These are phyloP conservation scores for Psophia crepitans DNA, from an alignment of 2,113 vertebrate genomes.

Conservation along the genomic window DNA sequence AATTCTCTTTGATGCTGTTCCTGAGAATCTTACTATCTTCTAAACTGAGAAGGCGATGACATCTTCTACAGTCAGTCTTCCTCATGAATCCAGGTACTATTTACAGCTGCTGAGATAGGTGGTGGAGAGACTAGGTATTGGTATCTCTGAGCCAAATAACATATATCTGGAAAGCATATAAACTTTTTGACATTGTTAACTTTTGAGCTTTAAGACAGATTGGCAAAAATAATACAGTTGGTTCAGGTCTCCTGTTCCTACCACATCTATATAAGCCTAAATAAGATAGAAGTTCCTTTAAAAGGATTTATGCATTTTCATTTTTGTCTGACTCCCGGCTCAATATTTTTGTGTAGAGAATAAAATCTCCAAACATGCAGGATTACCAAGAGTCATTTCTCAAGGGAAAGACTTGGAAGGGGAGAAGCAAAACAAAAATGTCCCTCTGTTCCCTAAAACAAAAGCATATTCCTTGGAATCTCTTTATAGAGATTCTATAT, in stretches of 20 bases:
- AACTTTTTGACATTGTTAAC: not conserved
- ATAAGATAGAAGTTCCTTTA: not conserved
- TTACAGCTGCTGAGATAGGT: not conserved
- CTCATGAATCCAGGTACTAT: not conserved
- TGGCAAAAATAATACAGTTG: not conserved
- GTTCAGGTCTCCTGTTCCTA: not conserved
- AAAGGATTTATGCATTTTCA: not conserved
- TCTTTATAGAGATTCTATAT: not conserved
- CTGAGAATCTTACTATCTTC: not conserved
- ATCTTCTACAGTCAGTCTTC: not conserved
- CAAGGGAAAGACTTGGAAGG: not conserved
- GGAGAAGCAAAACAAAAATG: not conserved
- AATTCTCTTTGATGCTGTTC: not conserved
- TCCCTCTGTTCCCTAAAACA: not conserved
- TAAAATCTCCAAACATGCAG: not conserved
- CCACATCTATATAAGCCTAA: not conserved
- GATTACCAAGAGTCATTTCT: not conserved
- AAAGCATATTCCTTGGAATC: constrained; percentile 7
- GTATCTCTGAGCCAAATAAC: not conserved
- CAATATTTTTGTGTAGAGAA: not conserved
- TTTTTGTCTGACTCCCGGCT: constrained; percentile 15
- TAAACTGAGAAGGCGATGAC: not conserved
- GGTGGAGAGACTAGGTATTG: not conserved
- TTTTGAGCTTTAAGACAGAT: not conserved
- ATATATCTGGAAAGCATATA: not conserved